Base-by-base conservation (phyloP, 92 coral and sea anemone species). In the Porites lobata region DNA sequence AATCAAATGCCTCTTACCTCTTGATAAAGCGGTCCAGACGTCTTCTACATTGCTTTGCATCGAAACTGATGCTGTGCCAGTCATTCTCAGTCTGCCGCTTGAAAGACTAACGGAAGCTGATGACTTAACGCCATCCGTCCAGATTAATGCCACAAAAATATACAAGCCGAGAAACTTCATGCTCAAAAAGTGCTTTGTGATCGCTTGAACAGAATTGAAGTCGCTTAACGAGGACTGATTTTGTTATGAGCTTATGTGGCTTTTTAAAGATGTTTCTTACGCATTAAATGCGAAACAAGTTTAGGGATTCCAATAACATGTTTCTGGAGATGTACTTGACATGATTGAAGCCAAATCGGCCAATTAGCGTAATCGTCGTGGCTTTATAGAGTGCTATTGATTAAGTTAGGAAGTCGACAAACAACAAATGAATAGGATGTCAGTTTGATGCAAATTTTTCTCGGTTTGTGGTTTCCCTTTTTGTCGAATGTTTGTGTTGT, bases 21-120 rank as follows among this genome's bases (percentile, higher is more conserved):
- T n/a, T 0, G 95, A 85, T 22, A 92, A 85, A 63, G 83, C 93
- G 50, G 90, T 90, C 95, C 95, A 92, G 70, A 92, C 22, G 13
- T 14, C 81, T 72, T 89, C 93, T 38, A 58, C 83, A 19, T 83
- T 79, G 51, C 76, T 92, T 8, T 78, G 74, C 84, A 85, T 85
- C 82, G 47, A 32, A 69, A 92, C 81, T 14, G 63, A 71, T 56
- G 88, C 95, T 32, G 81, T 85, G 17, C 94, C 94, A 57, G 29
- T 84, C 14, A 91, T 82, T 11, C 66, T 83, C 69, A 91, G 17
- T 10, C 18, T 38, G 69, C 61, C 87, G 82, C 59, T 83, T 38
- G 47, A 38, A 38, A 38, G 7, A 9, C 89, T 61, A 14, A 91
- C 59, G 69, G 62, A 24, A 50, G 83, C 78, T 62, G 85, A 75